These are phyloP conservation scores for Emys orbicularis DNA, from an alignment of 2,797 vertebrate genomes.

Conservation along the genomic window DNA sequence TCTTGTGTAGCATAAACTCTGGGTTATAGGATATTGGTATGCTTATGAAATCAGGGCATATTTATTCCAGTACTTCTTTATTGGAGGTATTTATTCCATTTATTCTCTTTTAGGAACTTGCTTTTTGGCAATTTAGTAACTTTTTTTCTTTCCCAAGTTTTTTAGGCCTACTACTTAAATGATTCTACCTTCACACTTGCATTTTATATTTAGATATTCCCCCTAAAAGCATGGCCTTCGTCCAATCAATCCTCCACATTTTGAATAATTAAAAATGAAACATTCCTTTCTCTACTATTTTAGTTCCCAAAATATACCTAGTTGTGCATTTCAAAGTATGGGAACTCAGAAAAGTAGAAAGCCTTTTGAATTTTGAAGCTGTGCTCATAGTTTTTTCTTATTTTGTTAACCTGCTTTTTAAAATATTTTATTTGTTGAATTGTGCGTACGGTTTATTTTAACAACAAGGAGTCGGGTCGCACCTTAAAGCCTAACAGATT, in stretches of 20 bases:
- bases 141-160: not conserved
- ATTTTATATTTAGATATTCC: not conserved
- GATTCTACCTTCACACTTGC: not conserved
- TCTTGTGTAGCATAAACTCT: not conserved
- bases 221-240: not conserved
- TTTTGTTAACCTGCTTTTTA: not conserved
- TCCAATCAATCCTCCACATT: not conserved
- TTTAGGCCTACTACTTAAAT: not conserved
- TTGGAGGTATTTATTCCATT: not conserved
- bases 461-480: no score
- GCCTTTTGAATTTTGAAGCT: not conserved
- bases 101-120: not conserved
- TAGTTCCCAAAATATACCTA: not conserved
- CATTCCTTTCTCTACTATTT: not conserved
- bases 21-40: not conserved
- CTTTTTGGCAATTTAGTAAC: not conserved
- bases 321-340: not conserved
- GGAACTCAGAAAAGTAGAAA: not conserved
- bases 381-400: not conserved
- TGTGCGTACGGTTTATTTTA: not conserved
- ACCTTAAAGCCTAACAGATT: no score
- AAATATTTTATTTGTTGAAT: not conserved
- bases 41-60: accelerated
- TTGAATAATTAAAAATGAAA: not conserved
- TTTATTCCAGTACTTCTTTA: not conserved